Base-by-base conservation (phyloP, 1,140 invertebrate species). In the Drosophila sulfurigaster region DNA sequence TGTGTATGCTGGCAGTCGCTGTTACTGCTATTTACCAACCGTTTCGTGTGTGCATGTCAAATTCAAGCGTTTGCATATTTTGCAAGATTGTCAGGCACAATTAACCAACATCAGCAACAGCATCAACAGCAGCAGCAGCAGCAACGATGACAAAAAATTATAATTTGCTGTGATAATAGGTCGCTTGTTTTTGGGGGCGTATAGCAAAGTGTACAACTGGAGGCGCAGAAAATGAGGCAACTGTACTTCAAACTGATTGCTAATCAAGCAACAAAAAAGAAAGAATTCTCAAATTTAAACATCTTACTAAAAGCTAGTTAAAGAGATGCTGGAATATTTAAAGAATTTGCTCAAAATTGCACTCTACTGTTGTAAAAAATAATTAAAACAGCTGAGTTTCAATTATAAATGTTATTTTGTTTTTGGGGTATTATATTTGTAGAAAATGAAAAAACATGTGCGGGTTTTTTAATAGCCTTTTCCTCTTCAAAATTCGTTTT, bases 1-100 rank as follows among this genome's bases (percentile, higher is more conserved):
- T 71, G 71, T 69, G 75, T 45, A 75, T 87, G 75, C 76, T 77
- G 83, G 78, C 78, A 76, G 78, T 75, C 68, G 69, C 60, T 79
- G 74, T 77, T 73, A 60, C 74, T 73, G 79, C 77, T 87, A 87
- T 87, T 87, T 87, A 72, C 80, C 73, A 80, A 87, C 77, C 80
- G 85, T 88, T 87, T 87, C 83, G 85, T 87, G 83, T 87, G 83
- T 87, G 83, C 85, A 80, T 88, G 83, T 83, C 83, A 87, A 87
- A 87, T 87, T 87, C 83, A 87, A 87, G 82, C 83, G 83, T 88
- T 87, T 87, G 83, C 83, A 87, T 87, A 87, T 87, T 88, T 87
- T 78, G 83, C 80, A 87, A 87, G 83, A 87, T 88, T 88, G 80
- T 75, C 85, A 82, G 83, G 77, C 83, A 80, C 82, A 87, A 87